Conservation (phyloP, 2,797 vertebrate species). For the Podargus strigoides region DNA sequence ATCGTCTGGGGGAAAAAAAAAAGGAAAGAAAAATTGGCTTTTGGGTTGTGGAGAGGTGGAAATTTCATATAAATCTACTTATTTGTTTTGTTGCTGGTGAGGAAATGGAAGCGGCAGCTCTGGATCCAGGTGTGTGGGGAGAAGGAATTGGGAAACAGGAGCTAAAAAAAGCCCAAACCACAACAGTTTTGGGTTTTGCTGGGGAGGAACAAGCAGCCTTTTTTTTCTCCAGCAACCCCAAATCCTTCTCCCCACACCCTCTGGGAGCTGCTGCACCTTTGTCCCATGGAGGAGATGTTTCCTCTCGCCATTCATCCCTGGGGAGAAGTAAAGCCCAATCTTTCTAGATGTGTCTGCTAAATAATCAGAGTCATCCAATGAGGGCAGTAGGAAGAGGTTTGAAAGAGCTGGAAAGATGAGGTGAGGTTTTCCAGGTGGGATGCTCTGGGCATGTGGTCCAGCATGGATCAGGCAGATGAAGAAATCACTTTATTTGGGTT, state of each 20-base stretch:
- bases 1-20: neutral
- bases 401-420: neutral
- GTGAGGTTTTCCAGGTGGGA: neutral
- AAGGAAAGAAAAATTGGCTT: neutral
- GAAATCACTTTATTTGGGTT: neutral
- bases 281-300: neutral
- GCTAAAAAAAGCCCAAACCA: neutral
- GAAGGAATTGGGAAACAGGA: neutral
- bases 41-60: neutral
- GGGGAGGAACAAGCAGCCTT: too few relatives aligned
- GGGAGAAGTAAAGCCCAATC: neutral
- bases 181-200: neutral
- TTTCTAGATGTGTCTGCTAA: neutral
- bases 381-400: neutral
- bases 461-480: neutral
- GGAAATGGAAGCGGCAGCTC: neutral
- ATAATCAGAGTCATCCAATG: neutral
- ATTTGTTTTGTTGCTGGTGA: neutral
- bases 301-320: rapidly evolving
- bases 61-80: neutral
- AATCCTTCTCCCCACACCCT: neutral
- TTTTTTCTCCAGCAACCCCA: neutral
- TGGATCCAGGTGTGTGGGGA: rapidly evolving
- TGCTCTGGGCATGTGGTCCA: neutral
- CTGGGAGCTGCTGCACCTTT: neutral